Evolutionary conservation across 1,140 invertebrate genomes (phyloP).

Genomic region (Zaprionus kolodkinae): DNA sequence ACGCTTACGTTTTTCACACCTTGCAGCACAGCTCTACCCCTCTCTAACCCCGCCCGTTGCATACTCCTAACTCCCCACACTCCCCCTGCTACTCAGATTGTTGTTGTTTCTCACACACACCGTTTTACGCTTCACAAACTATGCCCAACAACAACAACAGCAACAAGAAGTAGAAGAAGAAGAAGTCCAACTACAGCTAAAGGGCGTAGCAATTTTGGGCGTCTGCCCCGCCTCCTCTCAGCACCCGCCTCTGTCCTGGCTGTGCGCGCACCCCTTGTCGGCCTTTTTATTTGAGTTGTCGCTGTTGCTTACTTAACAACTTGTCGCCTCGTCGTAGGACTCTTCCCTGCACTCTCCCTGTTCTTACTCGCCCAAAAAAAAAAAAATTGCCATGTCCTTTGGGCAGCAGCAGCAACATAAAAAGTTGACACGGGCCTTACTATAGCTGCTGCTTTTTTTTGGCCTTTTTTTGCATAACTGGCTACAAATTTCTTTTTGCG

Average conservation of each 20-base stretch:
- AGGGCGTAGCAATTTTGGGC: constrained; percentile 22
- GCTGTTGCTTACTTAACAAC: constrained; percentile 79
- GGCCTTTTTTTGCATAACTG: constrained; percentile 73
- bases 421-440: constrained; percentile 67
- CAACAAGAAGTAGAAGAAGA: too few species aligned
- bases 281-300: constrained; percentile 73
- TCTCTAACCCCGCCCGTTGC: not conserved
- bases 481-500: constrained; percentile 63
- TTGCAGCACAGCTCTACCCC: constrained; percentile 5
- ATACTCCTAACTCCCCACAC: not conserved
- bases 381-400: constrained; percentile 67
- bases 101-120: constrained; percentile 28
- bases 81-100: constrained; percentile 11
- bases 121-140: constrained; percentile 51
- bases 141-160: constrained; percentile 11
- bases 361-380: not conserved
- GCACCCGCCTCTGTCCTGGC: not conserved
- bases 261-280: constrained; percentile 14
- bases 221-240: not conserved
- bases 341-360: not conserved
- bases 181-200: not conserved
- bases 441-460: constrained; percentile 42
- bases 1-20: constrained; percentile 66
- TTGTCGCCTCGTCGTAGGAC: constrained; percentile 59
- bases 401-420: constrained; percentile 59